phyloP scores from a whole-genome alignment of 2,888 invertebrate genomes.

The Oligia latruncula region DNA sequence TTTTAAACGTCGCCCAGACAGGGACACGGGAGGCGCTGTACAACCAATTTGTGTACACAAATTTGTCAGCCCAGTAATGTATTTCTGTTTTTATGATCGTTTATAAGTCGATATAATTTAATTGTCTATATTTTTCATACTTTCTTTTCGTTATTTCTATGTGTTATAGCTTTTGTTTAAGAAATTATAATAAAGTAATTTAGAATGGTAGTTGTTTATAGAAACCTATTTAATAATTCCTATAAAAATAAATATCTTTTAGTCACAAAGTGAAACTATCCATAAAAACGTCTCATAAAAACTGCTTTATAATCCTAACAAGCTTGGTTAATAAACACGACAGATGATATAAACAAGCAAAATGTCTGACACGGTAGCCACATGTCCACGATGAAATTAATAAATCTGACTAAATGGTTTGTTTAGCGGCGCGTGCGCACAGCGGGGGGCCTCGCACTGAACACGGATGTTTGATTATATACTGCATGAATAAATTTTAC shows the following conservation, averaged over 20 bases:
- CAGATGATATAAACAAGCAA: slow-evolving; percentile 85
- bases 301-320: slow-evolving; percentile 48
- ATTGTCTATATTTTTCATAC: neutral
- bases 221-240: neutral
- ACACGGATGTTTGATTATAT: slow-evolving; percentile 56
- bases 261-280: slow-evolving; percentile 14
- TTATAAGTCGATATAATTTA: slow-evolving; percentile 24
- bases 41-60: slow-evolving; percentile 85
- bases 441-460: slow-evolving; percentile 71
- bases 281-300: slow-evolving; percentile 34
- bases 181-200: neutral
- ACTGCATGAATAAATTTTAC: slow-evolving; percentile 48
- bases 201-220: neutral
- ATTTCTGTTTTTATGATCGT: slow-evolving; percentile 57
- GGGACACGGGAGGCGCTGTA: slow-evolving; percentile 70
- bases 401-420: slow-evolving; percentile 82
- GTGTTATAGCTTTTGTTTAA: neutral
- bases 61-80: slow-evolving; percentile 78
- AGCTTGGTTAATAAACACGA: slow-evolving; percentile 68
- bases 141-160: neutral
- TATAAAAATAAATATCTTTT: slow-evolving; percentile 10
- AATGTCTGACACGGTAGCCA: slow-evolving; percentile 79
- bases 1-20: slow-evolving; percentile 85
- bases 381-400: slow-evolving; percentile 80
- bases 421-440: slow-evolving; percentile 85